A percentile compares a stretch with the other conserved stretches of the same genome.
These are phyloP conservation scores for Solen grandis DNA, from an alignment of 1,140 invertebrate genomes.

Conservation along the genomic window DNA sequence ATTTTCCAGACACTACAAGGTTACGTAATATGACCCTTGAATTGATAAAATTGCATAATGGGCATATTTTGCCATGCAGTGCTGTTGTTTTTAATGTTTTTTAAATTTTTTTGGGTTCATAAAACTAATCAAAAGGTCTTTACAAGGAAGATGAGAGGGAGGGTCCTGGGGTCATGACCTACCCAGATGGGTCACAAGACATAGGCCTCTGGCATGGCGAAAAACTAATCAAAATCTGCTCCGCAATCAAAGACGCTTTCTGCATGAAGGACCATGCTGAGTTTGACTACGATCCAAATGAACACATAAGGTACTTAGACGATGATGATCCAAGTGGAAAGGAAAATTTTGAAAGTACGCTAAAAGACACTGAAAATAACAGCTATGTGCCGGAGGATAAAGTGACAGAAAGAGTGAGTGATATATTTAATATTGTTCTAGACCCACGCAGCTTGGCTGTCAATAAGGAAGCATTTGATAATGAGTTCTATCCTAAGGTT, in stretches of 20 bases:
- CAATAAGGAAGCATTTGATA: conserved; percentile 72
- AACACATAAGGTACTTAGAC: conserved; percentile 68
- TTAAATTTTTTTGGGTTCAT: too few species aligned
- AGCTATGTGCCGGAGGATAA: conserved; percentile 61
- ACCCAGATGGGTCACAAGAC: conserved; percentile 76
- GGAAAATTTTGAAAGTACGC: conserved; percentile 15
- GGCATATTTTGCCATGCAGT: too few species aligned
- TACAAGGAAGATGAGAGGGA: conserved; percentile 79
- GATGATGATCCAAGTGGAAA: conserved; percentile 23
- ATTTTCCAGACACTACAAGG: too few species aligned
- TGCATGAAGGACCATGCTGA: conserved; percentile 73
- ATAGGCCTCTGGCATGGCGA: conserved; percentile 79
- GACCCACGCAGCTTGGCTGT: conserved; percentile 73
- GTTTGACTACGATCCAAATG: conserved; percentile 73
- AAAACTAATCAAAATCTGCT: conserved; percentile 75
- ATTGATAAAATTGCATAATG: too few species aligned
- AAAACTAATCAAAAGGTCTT: too few species aligned
- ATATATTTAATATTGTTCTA: conserved; percentile 71
- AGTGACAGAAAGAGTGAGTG: conserved; percentile 63
- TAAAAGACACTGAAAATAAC: conserved; percentile 50
- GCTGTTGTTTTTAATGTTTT: too few species aligned
- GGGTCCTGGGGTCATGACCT: conserved; percentile 79
- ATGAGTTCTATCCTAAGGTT: conserved; percentile 71
- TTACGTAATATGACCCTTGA: too few species aligned
- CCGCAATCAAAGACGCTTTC: conserved; percentile 67